Evolutionary conservation across 2,113 vertebrate species (phyloP), one percentile per base, ranked within the genome.

Genomic region (Pipra filicauda): DNA sequence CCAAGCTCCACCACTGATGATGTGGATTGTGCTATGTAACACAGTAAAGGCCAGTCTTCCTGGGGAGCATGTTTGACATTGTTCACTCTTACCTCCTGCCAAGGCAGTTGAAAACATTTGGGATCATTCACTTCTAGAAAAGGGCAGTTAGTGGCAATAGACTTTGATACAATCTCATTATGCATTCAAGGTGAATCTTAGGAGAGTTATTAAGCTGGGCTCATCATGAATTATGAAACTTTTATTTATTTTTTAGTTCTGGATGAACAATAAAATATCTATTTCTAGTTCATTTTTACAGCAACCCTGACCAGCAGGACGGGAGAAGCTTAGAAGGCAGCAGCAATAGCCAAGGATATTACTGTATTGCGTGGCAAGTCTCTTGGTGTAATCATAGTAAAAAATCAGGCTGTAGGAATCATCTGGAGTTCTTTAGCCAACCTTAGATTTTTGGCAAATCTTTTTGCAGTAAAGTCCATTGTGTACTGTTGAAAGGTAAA

Each of bases 11-110:
- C 15, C 33, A 24, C 16, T 72, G 59, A 89, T 67, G 51, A 39
- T 72, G 14, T 1, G 12, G 39, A 24, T 66, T 20, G 31, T 64
- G 39, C 11, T 76, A 8, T 30, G 16, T 55, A n/a, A 30, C 93
- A 98, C 98, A 97, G 22, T 69, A 28, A 91, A 52, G 7, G 97
- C 98, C 26, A 37, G 62, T 96, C 97, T 93, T 52, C 97, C 93
- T 24, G 74, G 79, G n/a, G 58, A 98, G 41, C 98, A 97, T 86
- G 93, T 93, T 62, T 80, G 87, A 7, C 98, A 98, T 27, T 43
- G 57, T 22, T 98, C 96, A 8, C 98, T 97, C 91, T 97, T 97
- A 19, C 74, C 80, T 75, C 97, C 98, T 98, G 55, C 58, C 55
- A 71, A 94, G 39, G 66, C 15, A 57, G 37, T 31, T 43, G n/a